These are phyloP conservation scores for Tetragonula clypearis DNA, from an alignment of 1,140 invertebrate species.

Conservation along the genomic window DNA sequence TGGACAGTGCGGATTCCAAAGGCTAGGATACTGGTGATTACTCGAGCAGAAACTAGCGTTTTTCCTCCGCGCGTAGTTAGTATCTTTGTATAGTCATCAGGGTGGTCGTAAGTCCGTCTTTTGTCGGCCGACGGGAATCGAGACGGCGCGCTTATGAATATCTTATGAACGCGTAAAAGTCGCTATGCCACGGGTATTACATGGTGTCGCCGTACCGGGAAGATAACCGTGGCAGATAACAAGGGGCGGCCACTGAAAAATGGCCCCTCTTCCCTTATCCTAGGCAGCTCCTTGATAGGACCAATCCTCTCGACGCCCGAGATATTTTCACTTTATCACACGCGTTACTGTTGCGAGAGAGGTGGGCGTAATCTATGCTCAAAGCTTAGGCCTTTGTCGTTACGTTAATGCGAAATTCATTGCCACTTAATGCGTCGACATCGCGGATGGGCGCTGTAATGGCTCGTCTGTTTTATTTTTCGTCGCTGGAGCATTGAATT, in stretches of 20 bases:
- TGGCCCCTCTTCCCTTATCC: slow-evolving; percentile 52
- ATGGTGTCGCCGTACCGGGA: slow-evolving; percentile 63
- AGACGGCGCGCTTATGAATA: slow-evolving; percentile 71
- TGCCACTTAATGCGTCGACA: background rate
- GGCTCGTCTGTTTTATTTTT: slow-evolving; percentile 13
- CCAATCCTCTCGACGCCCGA: slow-evolving; percentile 37
- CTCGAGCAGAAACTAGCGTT: background rate
- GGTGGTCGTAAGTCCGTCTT: slow-evolving; percentile 53
- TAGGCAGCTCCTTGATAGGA: slow-evolving; percentile 48
- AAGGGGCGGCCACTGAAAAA: slow-evolving; percentile 59
- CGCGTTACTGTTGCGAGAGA: slow-evolving; percentile 21
- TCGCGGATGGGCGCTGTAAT: background rate
- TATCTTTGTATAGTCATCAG: slow-evolving; percentile 54
- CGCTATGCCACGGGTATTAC: slow-evolving; percentile 62
- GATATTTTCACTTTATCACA: slow-evolving; percentile 67
- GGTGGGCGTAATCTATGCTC: slow-evolving; percentile 54
- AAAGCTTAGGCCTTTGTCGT: slow-evolving; percentile 43
- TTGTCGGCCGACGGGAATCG: slow-evolving; percentile 58
- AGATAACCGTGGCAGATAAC: slow-evolving; percentile 40
- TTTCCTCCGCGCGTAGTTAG: background rate
- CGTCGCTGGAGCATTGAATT: background rate
- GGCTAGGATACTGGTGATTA: no score
- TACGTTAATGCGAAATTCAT: slow-evolving; percentile 55
- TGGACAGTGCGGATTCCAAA: no score
- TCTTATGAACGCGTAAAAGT: slow-evolving; percentile 76